Conservation (phyloP, 2,888 invertebrate species). For the Amiota mariae region DNA sequence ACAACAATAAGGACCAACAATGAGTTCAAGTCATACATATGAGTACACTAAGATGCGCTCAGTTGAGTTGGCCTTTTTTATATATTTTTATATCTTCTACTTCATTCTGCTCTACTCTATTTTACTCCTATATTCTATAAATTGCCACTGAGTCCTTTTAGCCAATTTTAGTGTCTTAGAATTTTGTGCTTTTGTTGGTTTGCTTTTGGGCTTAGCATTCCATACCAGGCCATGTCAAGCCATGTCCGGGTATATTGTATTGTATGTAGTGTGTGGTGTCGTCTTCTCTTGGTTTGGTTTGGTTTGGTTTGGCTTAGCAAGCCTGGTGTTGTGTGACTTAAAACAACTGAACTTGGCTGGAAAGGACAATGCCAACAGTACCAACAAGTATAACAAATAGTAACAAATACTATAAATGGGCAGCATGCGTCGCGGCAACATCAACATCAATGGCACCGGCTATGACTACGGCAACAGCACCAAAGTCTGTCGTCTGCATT, state of each 20-base stretch:
- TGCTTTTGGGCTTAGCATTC: no score
- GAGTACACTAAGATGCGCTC: no score
- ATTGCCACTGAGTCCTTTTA: slow-evolving; percentile 50
- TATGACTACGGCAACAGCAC: no score
- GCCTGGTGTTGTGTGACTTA: not conserved
- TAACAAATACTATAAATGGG: slow-evolving; percentile 20
- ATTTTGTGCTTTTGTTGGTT: slow-evolving; percentile 47
- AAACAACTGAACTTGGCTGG: not conserved
- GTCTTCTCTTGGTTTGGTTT: not conserved
- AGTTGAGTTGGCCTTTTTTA: no score
- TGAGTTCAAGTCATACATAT: not conserved
- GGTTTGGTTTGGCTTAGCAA: not conserved
- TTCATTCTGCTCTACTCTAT: no score
- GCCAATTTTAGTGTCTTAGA: slow-evolving; percentile 64
- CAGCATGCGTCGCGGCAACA: not conserved
- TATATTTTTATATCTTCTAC: no score
- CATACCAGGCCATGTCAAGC: no score
- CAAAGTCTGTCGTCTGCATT: not conserved
- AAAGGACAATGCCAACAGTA: not conserved
- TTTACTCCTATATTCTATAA: no score
- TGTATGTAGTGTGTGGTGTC: slow-evolving; percentile 45
- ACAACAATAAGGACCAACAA: slow-evolving; percentile 17
- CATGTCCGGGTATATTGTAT: slow-evolving; percentile 56
- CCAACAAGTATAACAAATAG: not conserved
- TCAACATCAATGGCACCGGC: no score